phyloP scores from a whole-genome alignment of 2,888 invertebrate genomes.

The Neoitamus cyanurus region DNA sequence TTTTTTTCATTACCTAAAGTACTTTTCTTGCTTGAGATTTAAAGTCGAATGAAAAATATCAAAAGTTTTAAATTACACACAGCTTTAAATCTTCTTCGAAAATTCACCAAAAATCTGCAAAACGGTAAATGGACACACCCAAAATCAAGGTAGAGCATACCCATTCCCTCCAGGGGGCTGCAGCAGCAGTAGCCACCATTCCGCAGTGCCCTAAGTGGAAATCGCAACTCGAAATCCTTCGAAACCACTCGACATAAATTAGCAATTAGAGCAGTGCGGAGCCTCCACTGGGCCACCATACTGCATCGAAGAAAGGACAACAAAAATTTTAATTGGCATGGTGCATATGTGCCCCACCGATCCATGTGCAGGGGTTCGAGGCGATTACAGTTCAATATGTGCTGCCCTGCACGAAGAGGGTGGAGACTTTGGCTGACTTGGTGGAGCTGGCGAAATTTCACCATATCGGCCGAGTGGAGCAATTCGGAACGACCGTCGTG shows the following conservation, averaged over 20 bases:
- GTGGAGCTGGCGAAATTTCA: slow-evolving; percentile 13
- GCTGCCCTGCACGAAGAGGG: slow-evolving; percentile 10
- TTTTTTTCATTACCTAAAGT: no score
- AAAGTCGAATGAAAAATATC: neutral
- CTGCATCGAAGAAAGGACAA: neutral
- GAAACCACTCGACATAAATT: slow-evolving; percentile 20
- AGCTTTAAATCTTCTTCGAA: neutral
- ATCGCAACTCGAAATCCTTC: neutral
- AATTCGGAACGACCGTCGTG: neutral
- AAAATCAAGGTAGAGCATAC: neutral
- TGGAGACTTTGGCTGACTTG: slow-evolving; percentile 36
- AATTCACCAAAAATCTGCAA: neutral
- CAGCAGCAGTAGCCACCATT: neutral
- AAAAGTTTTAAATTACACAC: neutral
- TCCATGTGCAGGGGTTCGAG: neutral
- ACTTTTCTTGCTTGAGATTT: neutral
- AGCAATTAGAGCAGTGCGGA: slow-evolving; percentile 4
- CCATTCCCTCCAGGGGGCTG: neutral
- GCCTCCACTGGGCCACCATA: neutral
- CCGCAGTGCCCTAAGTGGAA: neutral
- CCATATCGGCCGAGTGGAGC: slow-evolving; percentile 29
- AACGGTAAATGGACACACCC: slow-evolving; percentile 30
- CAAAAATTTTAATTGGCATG: slow-evolving; percentile 46
- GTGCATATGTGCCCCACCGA: slow-evolving; percentile 17
- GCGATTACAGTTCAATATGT: slow-evolving; percentile 21